Evolutionary conservation across 2,797 vertebrate species (phyloP).

Genomic region (Thunnus albacares): DNA sequence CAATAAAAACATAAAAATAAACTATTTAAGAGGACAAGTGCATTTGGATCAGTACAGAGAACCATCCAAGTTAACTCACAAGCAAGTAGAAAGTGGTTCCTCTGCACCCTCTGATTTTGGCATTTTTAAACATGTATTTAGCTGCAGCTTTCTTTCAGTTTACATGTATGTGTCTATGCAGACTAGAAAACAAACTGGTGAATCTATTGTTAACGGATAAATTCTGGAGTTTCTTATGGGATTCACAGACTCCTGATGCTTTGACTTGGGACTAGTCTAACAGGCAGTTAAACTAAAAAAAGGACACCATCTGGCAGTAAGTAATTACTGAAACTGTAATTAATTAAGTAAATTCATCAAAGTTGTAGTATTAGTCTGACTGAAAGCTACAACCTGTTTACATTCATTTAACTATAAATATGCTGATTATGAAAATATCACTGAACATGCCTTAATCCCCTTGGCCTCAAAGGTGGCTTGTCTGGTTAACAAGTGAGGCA

Average conservation of each 20-base stretch:
- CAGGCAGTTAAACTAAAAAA: neutral
- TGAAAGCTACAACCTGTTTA: neutral
- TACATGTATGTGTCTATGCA: neutral
- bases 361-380: neutral
- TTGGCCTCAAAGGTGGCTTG: too few relatives aligned
- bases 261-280: neutral
- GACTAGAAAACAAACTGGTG: neutral
- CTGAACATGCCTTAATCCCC: too few relatives aligned
- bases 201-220: neutral
- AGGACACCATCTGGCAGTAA: neutral
- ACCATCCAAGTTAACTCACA: neutral
- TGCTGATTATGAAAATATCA: too few relatives aligned
- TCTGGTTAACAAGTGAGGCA: neutral
- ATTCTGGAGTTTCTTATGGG: neutral
- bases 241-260: neutral
- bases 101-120: conserved; percentile 3
- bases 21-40: neutral
- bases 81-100: neutral
- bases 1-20: neutral
- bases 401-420: too few relatives aligned
- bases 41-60: neutral
- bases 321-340: neutral
- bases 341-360: neutral
- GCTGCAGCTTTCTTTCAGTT: neutral
- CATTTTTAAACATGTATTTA: neutral